Evolutionary conservation across 2,113 vertebrate species (phyloP).

Genomic region (Riparia riparia): DNA sequence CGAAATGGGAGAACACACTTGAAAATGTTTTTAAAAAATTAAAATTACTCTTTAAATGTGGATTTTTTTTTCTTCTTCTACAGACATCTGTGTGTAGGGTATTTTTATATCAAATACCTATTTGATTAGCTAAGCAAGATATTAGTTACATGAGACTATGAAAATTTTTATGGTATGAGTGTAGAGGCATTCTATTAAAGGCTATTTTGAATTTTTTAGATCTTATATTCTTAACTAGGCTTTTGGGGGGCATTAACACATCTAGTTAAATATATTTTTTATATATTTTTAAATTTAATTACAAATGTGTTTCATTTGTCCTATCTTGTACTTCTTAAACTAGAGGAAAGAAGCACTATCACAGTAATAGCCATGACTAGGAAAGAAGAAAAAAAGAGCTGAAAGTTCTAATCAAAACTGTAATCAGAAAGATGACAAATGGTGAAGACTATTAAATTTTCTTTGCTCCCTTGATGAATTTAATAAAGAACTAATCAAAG

Average conservation of each 20-base stretch:
- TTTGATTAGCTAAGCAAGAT: background rate
- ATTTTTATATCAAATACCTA: background rate
- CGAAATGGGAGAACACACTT: background rate
- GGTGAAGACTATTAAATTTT: conserved; percentile 94
- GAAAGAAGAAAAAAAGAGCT: conserved; percentile 82
- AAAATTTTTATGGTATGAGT: background rate
- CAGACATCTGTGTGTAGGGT: background rate
- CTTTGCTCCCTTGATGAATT: conserved; percentile 96
- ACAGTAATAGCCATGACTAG: conserved; percentile 69
- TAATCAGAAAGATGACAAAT: conserved; percentile 96
- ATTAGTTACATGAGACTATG: background rate
- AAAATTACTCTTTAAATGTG: background rate
- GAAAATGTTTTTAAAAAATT: background rate
- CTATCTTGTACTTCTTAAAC: conserved; percentile 21
- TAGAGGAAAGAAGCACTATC: conserved; percentile 34
- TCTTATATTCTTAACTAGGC: background rate
- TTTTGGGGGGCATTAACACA: background rate
- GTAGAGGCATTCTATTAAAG: background rate
- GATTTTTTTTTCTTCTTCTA: background rate
- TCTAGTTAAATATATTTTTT: background rate
- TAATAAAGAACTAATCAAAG: conserved; percentile 99
- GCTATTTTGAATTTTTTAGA: background rate
- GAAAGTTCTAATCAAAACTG: conserved; percentile 88
- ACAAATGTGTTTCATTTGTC: conserved; percentile 18
- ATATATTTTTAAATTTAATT: background rate